Base-by-base conservation (phyloP, 2,888 invertebrate genomes). In the Glaucopsyche alexis region DNA sequence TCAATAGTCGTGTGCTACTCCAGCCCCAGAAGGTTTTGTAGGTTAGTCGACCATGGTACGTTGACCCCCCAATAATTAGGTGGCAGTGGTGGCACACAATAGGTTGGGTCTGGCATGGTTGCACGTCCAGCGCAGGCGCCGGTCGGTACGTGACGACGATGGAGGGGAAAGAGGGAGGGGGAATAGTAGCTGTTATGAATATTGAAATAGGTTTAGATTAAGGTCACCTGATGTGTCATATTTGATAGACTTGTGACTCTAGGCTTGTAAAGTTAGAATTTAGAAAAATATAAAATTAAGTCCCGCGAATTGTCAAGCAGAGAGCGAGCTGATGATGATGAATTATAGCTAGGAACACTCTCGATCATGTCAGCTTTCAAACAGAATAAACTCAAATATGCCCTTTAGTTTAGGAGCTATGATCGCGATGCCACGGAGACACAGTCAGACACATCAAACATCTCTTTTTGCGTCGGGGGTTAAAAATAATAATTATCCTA, bases 161-260 rank as follows among this genome's bases (percentile, higher is more conserved):
- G 84, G 85, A 83, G 85, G n/a, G n/a, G n/a, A n/a, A n/a, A n/a
- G 84, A 90, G 85, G 82, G 81, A 84, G 85, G 83, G 85, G 84
- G 91, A 90, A 91, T 90, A 83, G 86, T 77, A 78, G 82, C 79
- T 90, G 91, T 90, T 91, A 91, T 89, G 88, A 90, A 90, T 91
- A 89, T 89, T 88, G 87, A 90, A 84, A 85, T 79, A 80, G 84
- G 79, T 85, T 84, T 85, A 86, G 86, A 81, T 82, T 42, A 29
- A 13, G 11, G 83, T 84, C 79, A 83, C 82, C 29, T 60, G 60
- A 60, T 38, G 60, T 60, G 19, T 11, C 13, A 29, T n/a, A n/a
- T 16, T 19, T 11, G 5, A 60, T 9, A 60, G 0, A 60, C 1
- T 1, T n/a, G 4, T 19, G 8, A 8, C 52, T n/a, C 50, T 50